These are phyloP conservation scores for Empidonax alnorum DNA, from an alignment of 2,113 vertebrate species.

Conservation along the genomic window DNA sequence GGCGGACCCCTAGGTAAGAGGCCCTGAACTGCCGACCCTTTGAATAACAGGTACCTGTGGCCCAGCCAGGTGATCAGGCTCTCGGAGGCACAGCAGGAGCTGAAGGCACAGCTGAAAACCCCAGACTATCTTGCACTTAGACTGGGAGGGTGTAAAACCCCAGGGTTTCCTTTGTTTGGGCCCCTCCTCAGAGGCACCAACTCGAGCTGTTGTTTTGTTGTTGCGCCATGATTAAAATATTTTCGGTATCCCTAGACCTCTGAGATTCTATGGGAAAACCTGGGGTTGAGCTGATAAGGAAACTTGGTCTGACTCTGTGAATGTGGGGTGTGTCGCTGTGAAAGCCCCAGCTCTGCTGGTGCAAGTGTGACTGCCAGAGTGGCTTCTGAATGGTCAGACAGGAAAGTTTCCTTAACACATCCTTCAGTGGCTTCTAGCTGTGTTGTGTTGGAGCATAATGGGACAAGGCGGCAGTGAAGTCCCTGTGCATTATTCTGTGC, in stretches of 20 bases:
- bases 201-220: neutral
- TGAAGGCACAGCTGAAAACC: neutral
- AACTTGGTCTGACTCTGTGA: neutral
- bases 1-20: neutral
- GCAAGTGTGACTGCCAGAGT: rapidly evolving
- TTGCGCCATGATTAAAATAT: neutral
- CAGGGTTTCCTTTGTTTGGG: neutral
- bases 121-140: neutral
- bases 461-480: neutral
- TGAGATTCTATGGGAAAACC: neutral
- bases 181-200: neutral
- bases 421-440: neutral
- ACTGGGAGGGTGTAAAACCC: neutral
- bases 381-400: neutral
- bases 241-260: neutral
- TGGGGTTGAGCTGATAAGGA: neutral
- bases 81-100: rapidly evolving
- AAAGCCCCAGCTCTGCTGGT: neutral
- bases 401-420: neutral
- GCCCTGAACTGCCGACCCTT: rapidly evolving
- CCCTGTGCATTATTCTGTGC: neutral
- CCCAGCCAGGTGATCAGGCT: neutral
- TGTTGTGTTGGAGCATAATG: neutral
- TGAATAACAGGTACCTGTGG: neutral
- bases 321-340: neutral